These are phyloP conservation scores for Plebejus melissa DNA, from an alignment of 2,888 invertebrate species.

Conservation along the genomic window DNA sequence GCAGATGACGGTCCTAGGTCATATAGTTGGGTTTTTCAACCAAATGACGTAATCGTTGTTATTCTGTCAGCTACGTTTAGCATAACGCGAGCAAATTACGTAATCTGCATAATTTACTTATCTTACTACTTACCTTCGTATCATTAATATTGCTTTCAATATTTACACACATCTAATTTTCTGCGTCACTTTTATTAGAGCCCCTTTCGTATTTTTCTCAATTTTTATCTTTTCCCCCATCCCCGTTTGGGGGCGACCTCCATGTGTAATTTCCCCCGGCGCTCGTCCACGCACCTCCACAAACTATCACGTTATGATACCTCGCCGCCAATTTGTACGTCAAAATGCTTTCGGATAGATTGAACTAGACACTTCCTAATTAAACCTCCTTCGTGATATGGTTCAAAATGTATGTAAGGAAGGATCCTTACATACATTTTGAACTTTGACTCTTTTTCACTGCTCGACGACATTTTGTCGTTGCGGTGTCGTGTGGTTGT, in stretches of 20 bases:
- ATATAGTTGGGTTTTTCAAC: too few relatives aligned
- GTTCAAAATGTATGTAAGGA: too few relatives aligned
- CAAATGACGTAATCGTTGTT: too few relatives aligned
- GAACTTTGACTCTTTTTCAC: too few relatives aligned
- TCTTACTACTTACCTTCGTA: too few relatives aligned
- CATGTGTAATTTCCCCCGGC: slow-evolving; percentile 9
- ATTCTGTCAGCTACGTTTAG: too few relatives aligned
- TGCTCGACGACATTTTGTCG: too few relatives aligned
- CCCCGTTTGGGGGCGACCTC: background rate
- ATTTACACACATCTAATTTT: background rate
- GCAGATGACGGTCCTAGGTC: too few relatives aligned
- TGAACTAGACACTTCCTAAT: background rate
- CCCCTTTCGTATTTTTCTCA: background rate
- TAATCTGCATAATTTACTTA: too few relatives aligned
- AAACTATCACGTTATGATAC: background rate
- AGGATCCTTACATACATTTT: too few relatives aligned
- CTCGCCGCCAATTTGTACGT: background rate
- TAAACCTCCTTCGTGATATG: background rate
- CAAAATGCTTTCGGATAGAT: background rate
- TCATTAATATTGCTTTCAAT: background rate
- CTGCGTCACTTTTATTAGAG: background rate
- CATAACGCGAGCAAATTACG: too few relatives aligned
- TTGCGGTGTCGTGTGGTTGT: too few relatives aligned
- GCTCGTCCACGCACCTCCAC: slow-evolving; percentile 7
- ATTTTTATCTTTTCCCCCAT: background rate